These are phyloP conservation scores for Rhincodon typus DNA, from an alignment of 2,797 vertebrate species.

Conservation along the genomic window DNA sequence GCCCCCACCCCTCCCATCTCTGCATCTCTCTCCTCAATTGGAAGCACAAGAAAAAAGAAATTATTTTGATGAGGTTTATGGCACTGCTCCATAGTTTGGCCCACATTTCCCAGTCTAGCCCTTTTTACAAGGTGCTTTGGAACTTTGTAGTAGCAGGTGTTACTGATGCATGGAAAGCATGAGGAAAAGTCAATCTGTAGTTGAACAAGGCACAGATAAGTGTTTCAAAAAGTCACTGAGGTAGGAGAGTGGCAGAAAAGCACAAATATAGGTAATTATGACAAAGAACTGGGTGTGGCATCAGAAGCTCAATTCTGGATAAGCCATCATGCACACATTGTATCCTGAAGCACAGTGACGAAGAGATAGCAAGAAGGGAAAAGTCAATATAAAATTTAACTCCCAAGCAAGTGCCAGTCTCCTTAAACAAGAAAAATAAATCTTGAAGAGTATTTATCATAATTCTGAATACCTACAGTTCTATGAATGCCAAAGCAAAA, in stretches of 20 bases:
- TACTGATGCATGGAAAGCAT: not conserved
- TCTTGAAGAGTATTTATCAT: not conserved
- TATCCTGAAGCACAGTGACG: not conserved
- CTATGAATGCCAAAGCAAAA: too few species aligned
- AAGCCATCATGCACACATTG: not conserved
- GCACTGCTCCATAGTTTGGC: not conserved
- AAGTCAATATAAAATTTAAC: not conserved
- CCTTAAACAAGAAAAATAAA: not conserved
- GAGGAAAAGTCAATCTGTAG: not conserved
- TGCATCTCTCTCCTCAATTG: not conserved
- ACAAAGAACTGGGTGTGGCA: not conserved
- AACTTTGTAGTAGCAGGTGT: not conserved
- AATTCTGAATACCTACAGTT: not conserved
- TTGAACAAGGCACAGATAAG: not conserved
- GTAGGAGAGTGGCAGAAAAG: not conserved
- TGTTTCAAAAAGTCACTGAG: not conserved
- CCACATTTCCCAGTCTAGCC: too few species aligned
- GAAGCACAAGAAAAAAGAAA: not conserved
- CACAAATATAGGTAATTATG: not conserved
- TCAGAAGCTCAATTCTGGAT: not conserved
- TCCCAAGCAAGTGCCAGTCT: not conserved
- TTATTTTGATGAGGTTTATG: not conserved
- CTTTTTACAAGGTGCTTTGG: not conserved
- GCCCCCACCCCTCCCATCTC: not conserved
- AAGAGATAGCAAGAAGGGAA: not conserved